Evolutionary conservation across 2,888 invertebrate species (phyloP), one percentile per base, ranked within the genome.

Genomic region (Amblyjoppa fuscipennis): DNA sequence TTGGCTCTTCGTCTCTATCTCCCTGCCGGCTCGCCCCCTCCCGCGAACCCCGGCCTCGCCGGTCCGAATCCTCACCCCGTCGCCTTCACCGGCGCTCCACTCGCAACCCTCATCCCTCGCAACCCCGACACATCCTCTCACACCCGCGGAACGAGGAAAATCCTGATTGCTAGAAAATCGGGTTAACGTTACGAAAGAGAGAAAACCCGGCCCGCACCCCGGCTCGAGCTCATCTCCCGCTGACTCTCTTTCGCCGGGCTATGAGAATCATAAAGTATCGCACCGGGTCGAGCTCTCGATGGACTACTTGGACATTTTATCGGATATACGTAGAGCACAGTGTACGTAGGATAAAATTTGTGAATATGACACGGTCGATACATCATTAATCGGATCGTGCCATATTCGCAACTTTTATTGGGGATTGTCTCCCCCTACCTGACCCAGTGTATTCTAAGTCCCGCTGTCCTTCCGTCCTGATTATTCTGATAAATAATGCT

Each of bases 101-200:
- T 61, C 49, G 71, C 70, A 71, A 64, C 53, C 56, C 64, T 45
- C 79, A 25, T 61, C 45, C 79, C 78, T 59, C 56, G 53, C 68
- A 41, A 13, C 61, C 5, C 61, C 79, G 13, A 53, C 56, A 59
- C 74, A 69, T 73, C 20, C 70, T 68, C 70, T 73, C 51, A 70
- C 74, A 59, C 64, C 81, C 80, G 81, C 82, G 81, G 64, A 56
- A 68, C 79, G 78, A 79, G 70, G 74, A 83, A 75, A 80, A 64
- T 82, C 81, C 88, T 89, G 90, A 90, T 90, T 89, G 87, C 88
- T 83, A 77, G 75, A 86, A 87, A 90, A 90, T 90, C 87, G 70
- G 85, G 86, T 89, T 90, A 89, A 86, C 88, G 87, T 86, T 75
- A 80, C 66, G 79, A 53, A 71, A 51, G 75, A 73, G 80, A 56